Evolutionary conservation across 2,888 invertebrate species (phyloP), one percentile per base, ranked within the genome.

Genomic region (Pollenia griseotomentosa): DNA sequence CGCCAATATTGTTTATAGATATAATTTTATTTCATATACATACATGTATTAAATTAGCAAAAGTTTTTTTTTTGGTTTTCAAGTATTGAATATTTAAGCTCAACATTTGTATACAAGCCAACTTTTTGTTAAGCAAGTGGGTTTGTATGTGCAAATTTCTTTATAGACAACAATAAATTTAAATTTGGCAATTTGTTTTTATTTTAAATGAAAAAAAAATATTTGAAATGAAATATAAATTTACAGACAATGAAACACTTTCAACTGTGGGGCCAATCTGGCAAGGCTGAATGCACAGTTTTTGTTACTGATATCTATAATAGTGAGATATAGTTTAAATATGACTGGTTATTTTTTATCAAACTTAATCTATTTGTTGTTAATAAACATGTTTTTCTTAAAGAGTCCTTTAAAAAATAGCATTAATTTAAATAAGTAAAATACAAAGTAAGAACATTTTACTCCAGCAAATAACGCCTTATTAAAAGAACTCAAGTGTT

Each of bases 1-100:
- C 65, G 81, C 73, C 80, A 73, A 44, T 61, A 51, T 70, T 48
- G 16, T 55, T 42, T 44, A 12, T 44, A 16, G 40, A 42, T 16
- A 16, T 63, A 10, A n/a, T 59, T 48, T 48, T 48, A 19, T 2
- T 53, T 70, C n/a, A 46, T n/a, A 71, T 40, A n/a, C n/a, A 71
- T 40, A n/a, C n/a, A 73, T 59, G 57, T 59, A n/a, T 51, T 51
- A 51, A 65, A 65, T 51, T 51, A 68, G 51, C 68, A 51, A 8
- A 51, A 63, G 63, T 63, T 63, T 16, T 63, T 42, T 42, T 42
- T n/a, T 33, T 33, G 33, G 33, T 33, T 33, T 33, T 33, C 33
- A 33, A 33, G 9, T 16, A 42, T 42, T 63, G 9, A 16, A 63
- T 42, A 42, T 63, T 42, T 9, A 63, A 63, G 8, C 6, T 4